Evolutionary conservation across 2,113 vertebrate genomes (phyloP).

Genomic region (Ctenodactylus gundi): DNA sequence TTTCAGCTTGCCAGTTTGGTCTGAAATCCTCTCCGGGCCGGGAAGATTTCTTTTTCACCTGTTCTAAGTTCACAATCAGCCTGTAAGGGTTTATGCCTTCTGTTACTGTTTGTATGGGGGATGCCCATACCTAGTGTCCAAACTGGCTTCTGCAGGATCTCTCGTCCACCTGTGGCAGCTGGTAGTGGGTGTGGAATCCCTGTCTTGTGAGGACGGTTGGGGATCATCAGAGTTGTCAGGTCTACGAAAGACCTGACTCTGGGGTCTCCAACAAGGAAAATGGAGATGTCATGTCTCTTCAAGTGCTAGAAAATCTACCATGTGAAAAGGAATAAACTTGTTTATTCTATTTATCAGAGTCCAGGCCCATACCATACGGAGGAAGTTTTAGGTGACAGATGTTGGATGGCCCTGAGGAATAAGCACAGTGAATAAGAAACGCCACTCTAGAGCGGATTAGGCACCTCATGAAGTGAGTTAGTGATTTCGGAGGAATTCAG

Average conservation of each 20-base stretch:
- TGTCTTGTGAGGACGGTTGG: not conserved
- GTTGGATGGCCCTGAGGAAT: not conserved
- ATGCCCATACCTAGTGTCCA: too few relatives aligned
- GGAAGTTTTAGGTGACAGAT: not conserved
- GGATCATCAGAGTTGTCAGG: not conserved
- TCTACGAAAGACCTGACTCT: not conserved
- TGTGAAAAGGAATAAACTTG: not conserved
- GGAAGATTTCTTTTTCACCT: not conserved
- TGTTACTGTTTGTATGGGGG: not conserved
- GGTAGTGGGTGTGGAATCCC: not conserved
- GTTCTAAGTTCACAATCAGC: not conserved
- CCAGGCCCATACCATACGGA: not conserved
- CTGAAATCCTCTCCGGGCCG: not conserved
- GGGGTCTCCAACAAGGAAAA: not conserved
- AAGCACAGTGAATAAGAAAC: not conserved
- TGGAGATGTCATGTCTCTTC: not conserved
- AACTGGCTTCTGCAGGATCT: not conserved
- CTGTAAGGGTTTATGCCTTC: not conserved
- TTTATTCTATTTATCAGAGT: not conserved
- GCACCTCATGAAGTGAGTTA: not conserved
- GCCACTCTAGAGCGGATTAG: not conserved
- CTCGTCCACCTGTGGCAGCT: rapidly evolving
- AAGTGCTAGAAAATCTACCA: not conserved
- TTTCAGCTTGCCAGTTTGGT: not conserved
- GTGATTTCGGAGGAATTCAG: not conserved